Percentiles rank a stretch among this genome's conserved stretches.
Conservation (phyloP, 2,797 vertebrate genomes). For the Apodemus agrarius region DNA sequence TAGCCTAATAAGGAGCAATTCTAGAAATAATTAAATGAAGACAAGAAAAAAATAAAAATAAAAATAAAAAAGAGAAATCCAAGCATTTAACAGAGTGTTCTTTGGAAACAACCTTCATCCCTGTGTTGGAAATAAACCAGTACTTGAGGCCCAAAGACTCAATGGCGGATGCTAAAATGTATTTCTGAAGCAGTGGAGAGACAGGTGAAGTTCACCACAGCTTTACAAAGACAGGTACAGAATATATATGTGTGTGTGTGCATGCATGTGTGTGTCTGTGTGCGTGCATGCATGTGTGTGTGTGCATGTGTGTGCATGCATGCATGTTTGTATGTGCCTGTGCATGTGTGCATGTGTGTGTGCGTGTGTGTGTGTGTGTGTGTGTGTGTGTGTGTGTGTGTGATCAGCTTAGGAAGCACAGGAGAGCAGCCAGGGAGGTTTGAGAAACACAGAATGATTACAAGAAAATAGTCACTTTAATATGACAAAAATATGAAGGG, state of each 20-base stretch:
- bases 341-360: too few species aligned
- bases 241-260: too few species aligned
- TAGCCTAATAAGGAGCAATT: constrained; percentile 57
- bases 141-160: constrained; percentile 40
- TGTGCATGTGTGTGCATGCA: too few species aligned
- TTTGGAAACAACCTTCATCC: constrained; percentile 67
- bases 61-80: background rate
- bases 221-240: constrained; percentile 72
- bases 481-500: constrained; percentile 59
- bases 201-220: constrained; percentile 15
- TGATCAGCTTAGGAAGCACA: constrained; percentile 73
- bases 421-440: constrained; percentile 71
- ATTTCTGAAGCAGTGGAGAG: constrained; percentile 65
- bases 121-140: constrained; percentile 61
- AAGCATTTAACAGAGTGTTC: constrained; percentile 22
- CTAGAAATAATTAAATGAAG: constrained; percentile 71
- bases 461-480: constrained; percentile 66
- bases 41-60: background rate
- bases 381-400: background rate
- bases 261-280: too few species aligned
- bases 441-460: constrained; percentile 66
- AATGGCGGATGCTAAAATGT: constrained; percentile 62
- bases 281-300: too few species aligned
- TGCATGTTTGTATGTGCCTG: too few species aligned
- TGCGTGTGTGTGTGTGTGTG: constrained; percentile 1